Evolutionary conservation across 1,140 invertebrate genomes (phyloP).

Genomic region (Sminthurides bifidus): DNA sequence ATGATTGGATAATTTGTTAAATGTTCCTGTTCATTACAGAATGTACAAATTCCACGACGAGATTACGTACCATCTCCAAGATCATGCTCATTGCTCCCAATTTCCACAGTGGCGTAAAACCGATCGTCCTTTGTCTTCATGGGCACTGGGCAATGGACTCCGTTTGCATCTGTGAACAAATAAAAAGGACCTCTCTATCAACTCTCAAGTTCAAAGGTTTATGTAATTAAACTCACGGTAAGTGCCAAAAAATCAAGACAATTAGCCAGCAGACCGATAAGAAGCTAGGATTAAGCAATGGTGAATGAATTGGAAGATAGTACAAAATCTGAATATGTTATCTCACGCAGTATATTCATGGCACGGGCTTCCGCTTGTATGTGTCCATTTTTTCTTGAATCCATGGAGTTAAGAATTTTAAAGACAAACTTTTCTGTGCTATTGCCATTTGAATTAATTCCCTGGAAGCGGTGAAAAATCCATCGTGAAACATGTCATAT

Average conservation of each 20-base stretch:
- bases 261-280: no score
- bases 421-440: slow-evolving; percentile 59
- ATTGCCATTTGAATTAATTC: slow-evolving; percentile 24
- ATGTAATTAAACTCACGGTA: no score
- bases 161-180: slow-evolving; percentile 40
- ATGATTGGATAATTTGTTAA: neutral
- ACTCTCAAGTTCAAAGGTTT: slow-evolving; percentile 8
- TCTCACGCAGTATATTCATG: slow-evolving; percentile 51
- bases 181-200: slow-evolving; percentile 14
- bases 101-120: slow-evolving; percentile 46
- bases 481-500: neutral
- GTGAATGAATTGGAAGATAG: slow-evolving; percentile 3
- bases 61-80: slow-evolving; percentile 17
- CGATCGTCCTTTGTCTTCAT: slow-evolving; percentile 51
- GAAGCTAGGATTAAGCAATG: neutral
- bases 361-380: slow-evolving; percentile 59
- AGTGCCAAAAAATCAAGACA: no score
- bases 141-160: slow-evolving; percentile 52
- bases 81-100: slow-evolving; percentile 15
- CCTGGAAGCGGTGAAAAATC: slow-evolving; percentile 5
- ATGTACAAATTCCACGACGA: neutral
- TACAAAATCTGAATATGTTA: slow-evolving; percentile 5
- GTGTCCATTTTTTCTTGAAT: slow-evolving; percentile 52
- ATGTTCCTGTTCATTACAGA: neutral
- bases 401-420: slow-evolving; percentile 67